These are phyloP conservation scores for Parnassius glacialis DNA, from an alignment of 2,888 invertebrate species.

Conservation along the genomic window DNA sequence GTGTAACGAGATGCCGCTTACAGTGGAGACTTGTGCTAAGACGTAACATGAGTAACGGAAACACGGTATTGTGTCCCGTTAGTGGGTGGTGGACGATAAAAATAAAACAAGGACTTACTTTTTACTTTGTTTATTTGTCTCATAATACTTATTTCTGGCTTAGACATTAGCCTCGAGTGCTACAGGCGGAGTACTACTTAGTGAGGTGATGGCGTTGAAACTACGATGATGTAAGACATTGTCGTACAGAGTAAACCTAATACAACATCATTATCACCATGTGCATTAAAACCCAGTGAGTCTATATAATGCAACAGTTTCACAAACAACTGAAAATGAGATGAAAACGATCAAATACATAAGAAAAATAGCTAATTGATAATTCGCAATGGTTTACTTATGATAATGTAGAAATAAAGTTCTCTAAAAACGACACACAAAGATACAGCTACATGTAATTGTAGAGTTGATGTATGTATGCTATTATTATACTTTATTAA, in stretches of 20 bases:
- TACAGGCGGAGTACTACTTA: constrained; percentile 14
- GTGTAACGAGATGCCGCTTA: not conserved
- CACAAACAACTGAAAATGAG: not conserved
- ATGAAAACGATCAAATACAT: constrained; percentile 1
- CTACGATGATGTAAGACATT: constrained; percentile 11
- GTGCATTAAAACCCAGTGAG: not conserved
- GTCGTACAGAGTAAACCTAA: constrained; percentile 11
- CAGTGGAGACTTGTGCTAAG: not conserved
- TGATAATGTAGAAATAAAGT: not conserved
- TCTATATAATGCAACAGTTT: constrained; percentile 5
- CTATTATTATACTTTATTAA: no score
- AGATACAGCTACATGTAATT: not conserved
- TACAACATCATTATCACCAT: not conserved
- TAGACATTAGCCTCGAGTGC: constrained; percentile 15
- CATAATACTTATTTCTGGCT: constrained; percentile 11
- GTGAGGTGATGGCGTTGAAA: constrained; percentile 4
- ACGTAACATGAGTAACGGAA: not conserved
- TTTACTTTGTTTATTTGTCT: constrained; percentile 16
- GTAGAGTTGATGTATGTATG: not conserved
- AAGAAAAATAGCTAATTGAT: no score
- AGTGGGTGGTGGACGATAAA: constrained; percentile 12
- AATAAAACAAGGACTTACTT: constrained; percentile 16
- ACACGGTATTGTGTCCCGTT: not conserved
- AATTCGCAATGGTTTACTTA: no score
- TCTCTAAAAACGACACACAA: not conserved